Percentiles rank a stretch among this genome's conserved stretches.
Evolutionary conservation across 2,113 vertebrate genomes (phyloP).

Genomic region (Lepidothrix coronata): DNA sequence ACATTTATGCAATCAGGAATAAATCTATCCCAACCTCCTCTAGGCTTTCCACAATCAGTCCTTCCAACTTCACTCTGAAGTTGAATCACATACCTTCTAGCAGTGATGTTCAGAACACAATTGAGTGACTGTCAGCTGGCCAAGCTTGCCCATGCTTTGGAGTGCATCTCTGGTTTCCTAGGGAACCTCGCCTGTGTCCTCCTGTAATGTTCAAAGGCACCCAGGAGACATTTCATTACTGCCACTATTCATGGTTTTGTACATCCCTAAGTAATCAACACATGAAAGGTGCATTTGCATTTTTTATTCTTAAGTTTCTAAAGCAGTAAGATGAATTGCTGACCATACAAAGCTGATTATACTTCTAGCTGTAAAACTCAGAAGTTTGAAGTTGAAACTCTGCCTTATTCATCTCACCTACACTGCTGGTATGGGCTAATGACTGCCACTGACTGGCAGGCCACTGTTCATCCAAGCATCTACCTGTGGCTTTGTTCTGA

Average conservation of each 20-base stretch:
- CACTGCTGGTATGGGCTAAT: neutral
- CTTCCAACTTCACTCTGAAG: neutral
- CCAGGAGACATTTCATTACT: conserved; percentile 18
- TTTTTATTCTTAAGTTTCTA: conserved; percentile 15
- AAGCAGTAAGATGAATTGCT: conserved; percentile 14
- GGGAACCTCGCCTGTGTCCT: neutral
- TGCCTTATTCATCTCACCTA: neutral
- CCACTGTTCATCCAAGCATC: neutral
- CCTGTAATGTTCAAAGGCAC: neutral
- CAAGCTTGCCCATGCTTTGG: conserved; percentile 34
- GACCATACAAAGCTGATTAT: neutral
- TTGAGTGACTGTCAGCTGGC: conserved; percentile 40
- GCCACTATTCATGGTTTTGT: conserved; percentile 7
- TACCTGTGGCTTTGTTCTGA: neutral
- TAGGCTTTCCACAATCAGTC: conserved; percentile 12
- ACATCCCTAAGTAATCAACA: neutral
- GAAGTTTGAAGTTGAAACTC: neutral
- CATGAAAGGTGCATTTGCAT: conserved; percentile 30
- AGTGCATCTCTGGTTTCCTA: conserved; percentile 54
- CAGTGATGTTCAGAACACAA: neutral
- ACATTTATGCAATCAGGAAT: neutral
- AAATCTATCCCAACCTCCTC: neutral
- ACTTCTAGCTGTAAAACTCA: neutral
- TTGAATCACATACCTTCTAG: neutral
- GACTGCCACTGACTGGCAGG: neutral